Conservation (phyloP, 2,113 vertebrate species). For the Athene noctua region DNA sequence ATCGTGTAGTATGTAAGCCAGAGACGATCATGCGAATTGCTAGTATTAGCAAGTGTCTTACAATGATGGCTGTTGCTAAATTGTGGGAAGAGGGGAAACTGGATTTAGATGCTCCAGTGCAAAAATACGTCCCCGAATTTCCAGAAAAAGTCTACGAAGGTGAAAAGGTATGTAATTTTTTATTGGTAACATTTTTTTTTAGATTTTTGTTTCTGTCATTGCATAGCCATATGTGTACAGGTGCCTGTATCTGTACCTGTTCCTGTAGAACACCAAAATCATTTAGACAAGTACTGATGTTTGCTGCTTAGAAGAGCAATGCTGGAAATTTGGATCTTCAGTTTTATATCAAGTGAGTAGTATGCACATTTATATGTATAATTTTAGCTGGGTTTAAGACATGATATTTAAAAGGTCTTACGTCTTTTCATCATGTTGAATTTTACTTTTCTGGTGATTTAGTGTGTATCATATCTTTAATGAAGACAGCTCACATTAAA, state of each 20-base stretch:
- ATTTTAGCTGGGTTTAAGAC: background rate
- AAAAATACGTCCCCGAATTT: conserved; percentile 95
- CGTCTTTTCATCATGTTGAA: background rate
- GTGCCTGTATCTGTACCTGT: background rate
- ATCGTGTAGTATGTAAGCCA: conserved; percentile 85
- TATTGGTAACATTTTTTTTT: background rate
- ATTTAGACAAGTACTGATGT: background rate
- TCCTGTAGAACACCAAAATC: background rate
- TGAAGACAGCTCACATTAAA: background rate
- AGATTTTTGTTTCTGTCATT: background rate
- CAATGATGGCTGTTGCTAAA: conserved; percentile 87
- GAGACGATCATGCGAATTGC: conserved; percentile 93
- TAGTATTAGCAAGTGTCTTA: conserved; percentile 96
- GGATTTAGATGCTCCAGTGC: conserved; percentile 90
- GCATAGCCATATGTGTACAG: background rate
- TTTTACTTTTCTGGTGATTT: background rate
- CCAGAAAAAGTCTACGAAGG: conserved; percentile 91
- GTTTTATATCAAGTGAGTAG: background rate
- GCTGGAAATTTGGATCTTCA: background rate
- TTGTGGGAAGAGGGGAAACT: conserved; percentile 91
- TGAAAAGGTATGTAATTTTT: conserved; percentile 79
- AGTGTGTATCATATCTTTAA: background rate
- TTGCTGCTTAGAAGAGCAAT: background rate
- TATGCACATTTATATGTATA: rapidly evolving
- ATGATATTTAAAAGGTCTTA: background rate